These are phyloP conservation scores for Cardiocondyla obscurior DNA, from an alignment of 1,140 invertebrate genomes.

Conservation along the genomic window DNA sequence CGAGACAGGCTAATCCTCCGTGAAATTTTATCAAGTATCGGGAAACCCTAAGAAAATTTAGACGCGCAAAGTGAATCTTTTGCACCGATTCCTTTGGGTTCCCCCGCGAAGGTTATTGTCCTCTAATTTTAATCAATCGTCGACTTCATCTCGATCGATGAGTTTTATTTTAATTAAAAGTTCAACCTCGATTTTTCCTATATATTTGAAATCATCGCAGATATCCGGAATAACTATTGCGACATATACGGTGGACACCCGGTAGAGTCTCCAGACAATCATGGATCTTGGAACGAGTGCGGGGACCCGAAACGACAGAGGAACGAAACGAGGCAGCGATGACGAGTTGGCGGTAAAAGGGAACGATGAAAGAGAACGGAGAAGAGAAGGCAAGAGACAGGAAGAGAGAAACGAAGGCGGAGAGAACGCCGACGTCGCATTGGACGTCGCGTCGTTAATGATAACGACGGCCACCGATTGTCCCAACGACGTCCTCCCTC, in stretches of 20 bases:
- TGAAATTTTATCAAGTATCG: slow-evolving; percentile 36
- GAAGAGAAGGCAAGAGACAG: slow-evolving; percentile 6
- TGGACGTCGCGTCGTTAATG: slow-evolving; percentile 77
- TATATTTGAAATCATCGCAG: background rate
- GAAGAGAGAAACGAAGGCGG: slow-evolving; percentile 55
- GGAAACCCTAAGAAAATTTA: background rate
- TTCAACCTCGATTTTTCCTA: background rate
- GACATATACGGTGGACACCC: slow-evolving; percentile 6
- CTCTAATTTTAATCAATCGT: background rate
- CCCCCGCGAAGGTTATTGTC: background rate
- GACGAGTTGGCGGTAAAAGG: slow-evolving; percentile 34
- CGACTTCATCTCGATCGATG: background rate
- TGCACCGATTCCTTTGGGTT: background rate
- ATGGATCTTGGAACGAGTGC: slow-evolving; percentile 26
- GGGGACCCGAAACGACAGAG: slow-evolving; percentile 33
- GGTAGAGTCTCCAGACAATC: slow-evolving; percentile 43
- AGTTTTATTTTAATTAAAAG: background rate
- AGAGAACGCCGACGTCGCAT: slow-evolving; percentile 68
- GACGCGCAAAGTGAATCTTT: background rate
- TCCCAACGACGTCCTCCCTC: slow-evolving; percentile 68
- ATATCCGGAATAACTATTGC: background rate
- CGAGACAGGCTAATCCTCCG: slow-evolving; percentile 17
- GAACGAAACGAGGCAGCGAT: slow-evolving; percentile 50
- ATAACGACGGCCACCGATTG: slow-evolving; percentile 79
- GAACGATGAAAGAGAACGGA: slow-evolving; percentile 30